Conservation (phyloP, 2,888 invertebrate species). For the Rosalia funebris region DNA sequence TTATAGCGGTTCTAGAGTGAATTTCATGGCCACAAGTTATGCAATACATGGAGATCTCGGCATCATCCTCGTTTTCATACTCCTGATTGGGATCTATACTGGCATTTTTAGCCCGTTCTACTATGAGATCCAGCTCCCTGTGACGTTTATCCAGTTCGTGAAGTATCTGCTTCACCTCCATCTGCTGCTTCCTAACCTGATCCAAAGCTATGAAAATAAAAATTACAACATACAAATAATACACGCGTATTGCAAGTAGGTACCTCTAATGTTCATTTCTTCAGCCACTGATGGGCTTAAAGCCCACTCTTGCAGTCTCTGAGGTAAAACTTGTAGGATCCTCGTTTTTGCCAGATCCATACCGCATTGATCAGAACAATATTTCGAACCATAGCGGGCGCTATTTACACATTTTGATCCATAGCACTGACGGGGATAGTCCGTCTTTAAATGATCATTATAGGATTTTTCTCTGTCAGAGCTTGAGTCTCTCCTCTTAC, state of each 20-base stretch:
- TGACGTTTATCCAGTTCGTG: constrained; percentile 84
- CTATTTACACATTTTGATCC: constrained; percentile 88
- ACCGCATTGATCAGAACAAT: constrained; percentile 93
- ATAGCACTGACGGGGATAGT: constrained; percentile 84
- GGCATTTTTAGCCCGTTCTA: constrained; percentile 81
- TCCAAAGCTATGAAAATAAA: constrained; percentile 58
- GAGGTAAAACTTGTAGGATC: constrained; percentile 77
- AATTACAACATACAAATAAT: constrained; percentile 1
- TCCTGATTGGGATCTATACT: constrained; percentile 75
- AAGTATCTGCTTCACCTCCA: constrained; percentile 80
- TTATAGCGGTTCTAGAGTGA: constrained; percentile 88
- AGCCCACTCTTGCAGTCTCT: constrained; percentile 92
- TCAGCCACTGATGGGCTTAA: constrained; percentile 87
- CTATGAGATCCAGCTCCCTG: constrained; percentile 79
- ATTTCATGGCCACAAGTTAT: constrained; percentile 98
- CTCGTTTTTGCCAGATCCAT: constrained; percentile 85
- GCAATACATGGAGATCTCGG: constrained; percentile 88
- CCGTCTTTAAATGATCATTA: constrained; percentile 68
- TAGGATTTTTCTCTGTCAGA: constrained; percentile 64
- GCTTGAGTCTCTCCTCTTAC: constrained; percentile 59
- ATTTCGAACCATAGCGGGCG: constrained; percentile 85
- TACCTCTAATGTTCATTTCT: constrained; percentile 71
- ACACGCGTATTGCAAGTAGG: no score
- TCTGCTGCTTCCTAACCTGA: constrained; percentile 78
- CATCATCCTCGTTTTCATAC: constrained; percentile 72